Conservation (phyloP, 1,140 invertebrate genomes). For the Caligus rogercresseyi region DNA sequence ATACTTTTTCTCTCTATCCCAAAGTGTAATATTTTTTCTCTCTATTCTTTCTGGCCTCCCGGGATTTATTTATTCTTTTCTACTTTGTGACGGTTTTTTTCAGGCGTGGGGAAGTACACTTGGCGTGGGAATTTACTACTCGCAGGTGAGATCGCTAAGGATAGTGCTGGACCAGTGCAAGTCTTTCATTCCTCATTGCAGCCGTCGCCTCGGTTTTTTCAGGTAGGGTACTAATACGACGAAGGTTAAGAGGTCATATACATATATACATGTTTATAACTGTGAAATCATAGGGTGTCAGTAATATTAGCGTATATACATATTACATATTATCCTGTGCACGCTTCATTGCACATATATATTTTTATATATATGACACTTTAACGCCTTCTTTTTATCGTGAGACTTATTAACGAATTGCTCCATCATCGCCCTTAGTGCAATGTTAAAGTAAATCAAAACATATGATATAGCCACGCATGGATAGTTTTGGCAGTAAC, state of each 20-base stretch:
- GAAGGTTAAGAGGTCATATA: neutral
- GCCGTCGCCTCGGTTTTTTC: constrained; percentile 39
- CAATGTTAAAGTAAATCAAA: too few relatives aligned
- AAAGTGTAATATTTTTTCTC: too few relatives aligned
- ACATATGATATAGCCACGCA: too few relatives aligned
- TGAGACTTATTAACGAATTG: too few relatives aligned
- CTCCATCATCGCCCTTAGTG: too few relatives aligned
- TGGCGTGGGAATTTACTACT: constrained; percentile 74
- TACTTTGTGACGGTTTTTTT: too few relatives aligned
- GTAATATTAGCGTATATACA: neutral
- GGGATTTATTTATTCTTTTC: too few relatives aligned
- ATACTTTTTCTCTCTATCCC: too few relatives aligned
- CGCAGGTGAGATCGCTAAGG: constrained; percentile 63
- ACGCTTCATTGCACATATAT: neutral
- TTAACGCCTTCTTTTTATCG: neutral
- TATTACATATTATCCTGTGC: neutral
- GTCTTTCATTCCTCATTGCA: constrained; percentile 38
- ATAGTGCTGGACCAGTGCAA: constrained; percentile 49
- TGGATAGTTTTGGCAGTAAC: too few relatives aligned
- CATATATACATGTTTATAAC: neutral
- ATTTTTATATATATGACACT: neutral
- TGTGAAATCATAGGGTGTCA: neutral
- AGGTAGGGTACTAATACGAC: constrained; percentile 25
- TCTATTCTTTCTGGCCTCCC: too few relatives aligned
- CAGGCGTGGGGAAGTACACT: constrained; percentile 66